Base-by-base conservation (phyloP, 2,113 vertebrate genomes). In the Martes martes region DNA sequence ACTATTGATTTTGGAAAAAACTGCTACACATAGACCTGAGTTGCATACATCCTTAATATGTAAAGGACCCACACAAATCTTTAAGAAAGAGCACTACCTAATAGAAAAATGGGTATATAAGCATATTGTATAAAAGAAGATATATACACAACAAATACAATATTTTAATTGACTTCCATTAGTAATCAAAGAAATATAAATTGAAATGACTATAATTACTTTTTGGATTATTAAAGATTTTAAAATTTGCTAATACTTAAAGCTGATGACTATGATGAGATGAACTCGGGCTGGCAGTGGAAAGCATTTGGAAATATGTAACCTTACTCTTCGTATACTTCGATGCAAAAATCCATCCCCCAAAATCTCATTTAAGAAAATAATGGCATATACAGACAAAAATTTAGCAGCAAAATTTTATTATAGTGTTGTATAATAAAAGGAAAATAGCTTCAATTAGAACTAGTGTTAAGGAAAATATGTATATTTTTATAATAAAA, bases 241-340 rank as follows among this genome's bases (percentile, higher is more conserved):
- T 7, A 15, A 13, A 83, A 88, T 81, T 89, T 39, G 1, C 39
- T 91, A 13, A 42, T 71, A 91, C 39, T 85, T 85, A 81, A 83
- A 63, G 59, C 4, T 81, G n/a, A 74, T 73, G 47, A 93, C 69
- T 50, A 67, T 69, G 21, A 31, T 91, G 42, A 95, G 67, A 79
- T 42, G 19, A 93, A 82, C 19, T 89, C 10, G 47, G 36, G 11
- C 31, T 91, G 31, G 50, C 52, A 55, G 24, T 61, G 39, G 42
- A 50, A 94, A 87, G 33, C 19, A 52, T 89, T 95, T 85, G 19
- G 45, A 96, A 82, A 84, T 82, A 96, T 47, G 11, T 89, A 31
- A 91, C 0, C 16, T 84, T 93, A 83, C 31, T 93, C 19, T 89
- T 96, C 65, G 82, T 65, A 89, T n/a, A 1, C 2, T 95, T 84